Conservation (phyloP, 2,797 vertebrate species). For the Ceryle rudis region DNA sequence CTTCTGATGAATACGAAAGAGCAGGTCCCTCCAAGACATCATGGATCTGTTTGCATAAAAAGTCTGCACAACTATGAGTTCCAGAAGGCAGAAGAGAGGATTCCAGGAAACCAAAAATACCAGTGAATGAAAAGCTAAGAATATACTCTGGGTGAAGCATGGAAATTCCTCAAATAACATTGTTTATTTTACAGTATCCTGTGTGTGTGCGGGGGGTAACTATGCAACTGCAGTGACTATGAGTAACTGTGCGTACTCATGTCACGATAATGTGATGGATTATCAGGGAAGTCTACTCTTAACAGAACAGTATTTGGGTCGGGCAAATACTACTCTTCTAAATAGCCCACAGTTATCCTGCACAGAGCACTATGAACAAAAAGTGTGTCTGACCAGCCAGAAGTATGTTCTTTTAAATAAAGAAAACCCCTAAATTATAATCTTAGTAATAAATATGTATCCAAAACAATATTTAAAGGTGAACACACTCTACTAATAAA, state of each 20-base stretch:
- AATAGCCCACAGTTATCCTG: background rate
- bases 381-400: background rate
- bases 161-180: background rate
- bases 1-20: background rate
- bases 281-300: background rate
- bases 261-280: background rate
- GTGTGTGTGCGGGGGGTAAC: background rate
- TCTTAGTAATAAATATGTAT: background rate
- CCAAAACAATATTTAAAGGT: background rate
- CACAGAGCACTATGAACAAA: background rate
- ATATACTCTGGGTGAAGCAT: background rate
- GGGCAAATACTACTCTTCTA: background rate
- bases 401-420: background rate
- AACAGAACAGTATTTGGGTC: background rate
- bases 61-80: background rate
- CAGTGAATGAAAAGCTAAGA: slow-evolving; percentile 10
- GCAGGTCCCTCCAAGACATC: background rate
- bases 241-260: background rate
- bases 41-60: background rate
- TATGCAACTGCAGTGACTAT: background rate
- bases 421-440: background rate
- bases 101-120: background rate
- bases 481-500: background rate
- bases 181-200: slow-evolving; percentile 26
- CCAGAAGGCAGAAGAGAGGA: background rate